A percentile compares a stretch with the other conserved stretches of the same genome.
These are phyloP conservation scores for Salvator merianae DNA, from an alignment of 2,113 vertebrate species.

Conservation along the genomic window DNA sequence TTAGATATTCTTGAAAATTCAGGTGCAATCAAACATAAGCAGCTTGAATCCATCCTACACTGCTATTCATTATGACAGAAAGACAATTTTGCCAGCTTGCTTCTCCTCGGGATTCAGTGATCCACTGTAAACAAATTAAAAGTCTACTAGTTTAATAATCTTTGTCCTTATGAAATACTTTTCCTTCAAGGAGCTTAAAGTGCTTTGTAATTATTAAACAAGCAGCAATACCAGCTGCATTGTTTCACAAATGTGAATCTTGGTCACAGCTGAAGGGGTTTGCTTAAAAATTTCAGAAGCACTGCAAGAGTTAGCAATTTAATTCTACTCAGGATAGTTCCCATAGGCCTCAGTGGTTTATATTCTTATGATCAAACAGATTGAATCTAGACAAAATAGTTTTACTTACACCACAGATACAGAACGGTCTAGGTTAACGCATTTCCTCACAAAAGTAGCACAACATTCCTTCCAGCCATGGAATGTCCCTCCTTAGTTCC, in stretches of 20 bases:
- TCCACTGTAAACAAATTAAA: constrained; percentile 18
- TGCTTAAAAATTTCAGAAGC: not conserved
- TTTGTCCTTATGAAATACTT: not conserved
- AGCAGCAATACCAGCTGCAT: not conserved
- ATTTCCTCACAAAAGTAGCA: too few relatives aligned
- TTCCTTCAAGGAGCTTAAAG: not conserved
- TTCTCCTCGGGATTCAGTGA: not conserved
- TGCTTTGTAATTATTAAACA: not conserved
- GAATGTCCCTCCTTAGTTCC: too few relatives aligned
- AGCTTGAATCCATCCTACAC: not conserved
- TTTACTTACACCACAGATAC: too few relatives aligned
- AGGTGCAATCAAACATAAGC: constrained; percentile 12
- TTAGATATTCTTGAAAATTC: constrained; percentile 7
- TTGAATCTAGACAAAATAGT: too few relatives aligned
- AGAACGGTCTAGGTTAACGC: too few relatives aligned
- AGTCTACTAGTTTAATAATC: not conserved
- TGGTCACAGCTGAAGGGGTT: not conserved
- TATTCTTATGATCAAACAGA: not conserved
- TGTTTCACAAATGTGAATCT: not conserved
- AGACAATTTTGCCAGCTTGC: not conserved
- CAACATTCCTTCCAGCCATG: too few relatives aligned
- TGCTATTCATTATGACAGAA: not conserved
- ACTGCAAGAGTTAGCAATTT: not conserved
- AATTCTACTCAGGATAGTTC: not conserved
- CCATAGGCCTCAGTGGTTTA: not conserved